Percentiles rank a stretch among this genome's conserved stretches.
Conservation (phyloP, 1,140 invertebrate species). For the Bilobella aurantiaca region DNA sequence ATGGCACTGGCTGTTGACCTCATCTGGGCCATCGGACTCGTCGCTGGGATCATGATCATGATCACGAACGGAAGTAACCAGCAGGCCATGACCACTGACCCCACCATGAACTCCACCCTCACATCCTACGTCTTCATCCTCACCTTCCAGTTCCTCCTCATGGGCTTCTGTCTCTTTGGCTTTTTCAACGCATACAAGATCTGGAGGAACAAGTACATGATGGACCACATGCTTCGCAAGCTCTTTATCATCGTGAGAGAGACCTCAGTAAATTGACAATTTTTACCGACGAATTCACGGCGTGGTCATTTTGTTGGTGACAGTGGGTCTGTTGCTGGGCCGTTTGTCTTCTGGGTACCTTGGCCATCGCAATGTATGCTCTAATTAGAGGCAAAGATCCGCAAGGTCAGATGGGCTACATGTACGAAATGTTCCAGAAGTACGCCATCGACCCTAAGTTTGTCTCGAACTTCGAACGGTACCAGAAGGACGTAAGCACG, state of each 20-base stretch:
- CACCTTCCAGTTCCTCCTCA: conserved; percentile 11
- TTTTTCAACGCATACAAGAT: conserved; percentile 16
- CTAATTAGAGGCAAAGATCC: conserved; percentile 6
- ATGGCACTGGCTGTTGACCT: neutral
- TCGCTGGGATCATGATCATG: conserved; percentile 3
- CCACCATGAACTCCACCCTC: conserved; percentile 19
- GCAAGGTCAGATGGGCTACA: conserved; percentile 10
- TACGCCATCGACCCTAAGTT: neutral
- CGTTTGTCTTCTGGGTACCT: neutral
- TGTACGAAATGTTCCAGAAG: conserved; percentile 15
- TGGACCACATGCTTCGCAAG: conserved; percentile 15
- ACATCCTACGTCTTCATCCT: conserved; percentile 18
- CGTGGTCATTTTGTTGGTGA: neutral
- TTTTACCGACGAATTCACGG: neutral
- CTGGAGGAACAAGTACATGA: conserved; percentile 32
- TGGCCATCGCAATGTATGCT: conserved; percentile 8
- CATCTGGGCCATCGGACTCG: neutral
- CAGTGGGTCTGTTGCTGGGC: conserved; percentile 5
- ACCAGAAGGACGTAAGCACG: conserved; percentile 1
- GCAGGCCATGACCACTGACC: conserved; percentile 16
- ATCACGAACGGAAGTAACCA: neutral
- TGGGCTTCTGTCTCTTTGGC: conserved; percentile 10
- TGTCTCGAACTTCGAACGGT: conserved; percentile 3
- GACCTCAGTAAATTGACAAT: neutral
- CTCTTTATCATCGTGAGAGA: neutral